phyloP scores from a whole-genome alignment of 2,888 invertebrate genomes.

The Amphiduros pacificus region DNA sequence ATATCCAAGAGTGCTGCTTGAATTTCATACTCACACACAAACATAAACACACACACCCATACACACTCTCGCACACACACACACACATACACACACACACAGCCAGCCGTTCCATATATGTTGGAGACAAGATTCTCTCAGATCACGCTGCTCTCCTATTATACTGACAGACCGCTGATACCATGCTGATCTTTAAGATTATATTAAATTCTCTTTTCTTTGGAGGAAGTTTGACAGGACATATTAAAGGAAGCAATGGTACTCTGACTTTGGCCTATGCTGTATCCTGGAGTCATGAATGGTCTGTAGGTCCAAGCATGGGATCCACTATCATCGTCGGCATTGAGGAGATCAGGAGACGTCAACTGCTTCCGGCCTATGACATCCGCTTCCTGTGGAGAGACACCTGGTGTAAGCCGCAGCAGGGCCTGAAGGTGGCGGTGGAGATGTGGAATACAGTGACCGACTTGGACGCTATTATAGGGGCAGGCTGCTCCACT shows the following conservation, averaged over 20 bases:
- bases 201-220: too few relatives aligned
- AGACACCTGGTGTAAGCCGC: not conserved
- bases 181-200: too few relatives aligned
- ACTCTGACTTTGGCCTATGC: not conserved
- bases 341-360: not conserved
- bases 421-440: not conserved
- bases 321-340: not conserved
- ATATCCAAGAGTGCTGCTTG: too few relatives aligned
- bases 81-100: too few relatives aligned
- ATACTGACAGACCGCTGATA: too few relatives aligned
- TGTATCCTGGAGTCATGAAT: not conserved
- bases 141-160: too few relatives aligned
- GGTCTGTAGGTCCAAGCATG: not conserved
- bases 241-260: not conserved
- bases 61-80: too few relatives aligned
- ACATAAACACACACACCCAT: too few relatives aligned
- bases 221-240: not conserved
- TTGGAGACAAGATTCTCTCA: too few relatives aligned
- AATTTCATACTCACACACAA: too few relatives aligned
- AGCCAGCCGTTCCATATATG: too few relatives aligned
- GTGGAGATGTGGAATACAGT: not conserved
- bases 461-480: too few relatives aligned
- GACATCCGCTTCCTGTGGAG: not conserved
- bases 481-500: conserved; percentile 33
- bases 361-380: not conserved